phyloP scores from a whole-genome alignment of 1,140 invertebrate species.

The Drosophila malerkotliana region DNA sequence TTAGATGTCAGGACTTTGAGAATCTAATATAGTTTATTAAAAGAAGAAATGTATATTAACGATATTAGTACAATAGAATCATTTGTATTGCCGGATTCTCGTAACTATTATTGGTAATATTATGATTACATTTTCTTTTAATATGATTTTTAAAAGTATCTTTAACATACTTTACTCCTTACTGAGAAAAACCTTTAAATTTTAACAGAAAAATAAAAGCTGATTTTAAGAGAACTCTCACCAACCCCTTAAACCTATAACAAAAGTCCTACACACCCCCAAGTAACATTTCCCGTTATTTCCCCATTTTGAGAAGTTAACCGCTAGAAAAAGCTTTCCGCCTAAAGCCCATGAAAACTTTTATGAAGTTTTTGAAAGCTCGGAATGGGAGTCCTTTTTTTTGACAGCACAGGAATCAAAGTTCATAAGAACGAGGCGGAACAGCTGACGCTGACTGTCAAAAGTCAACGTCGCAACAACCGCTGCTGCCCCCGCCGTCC shows the following conservation, averaged over 20 bases:
- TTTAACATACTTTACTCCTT: too few relatives aligned
- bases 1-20: too few relatives aligned
- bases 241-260: background rate
- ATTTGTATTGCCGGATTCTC: too few relatives aligned
- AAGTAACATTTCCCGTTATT: conserved; percentile 54
- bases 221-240: too few relatives aligned
- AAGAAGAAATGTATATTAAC: too few relatives aligned
- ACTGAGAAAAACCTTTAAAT: too few relatives aligned
- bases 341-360: background rate
- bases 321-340: background rate
- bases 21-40: background rate
- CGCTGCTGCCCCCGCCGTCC: background rate
- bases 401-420: background rate
- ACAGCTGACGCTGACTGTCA: conserved; percentile 61
- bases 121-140: too few relatives aligned
- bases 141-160: too few relatives aligned
- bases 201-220: background rate
- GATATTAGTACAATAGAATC: background rate
- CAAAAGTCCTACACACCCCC: too few relatives aligned
- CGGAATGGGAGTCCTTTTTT: background rate
- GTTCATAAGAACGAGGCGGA: conserved; percentile 1
- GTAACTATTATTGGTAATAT: too few relatives aligned
- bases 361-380: conserved; percentile 35
- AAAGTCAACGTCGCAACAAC: conserved; percentile 26
- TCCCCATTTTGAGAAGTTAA: conserved; percentile 17